Percentiles rank a stretch among this genome's conserved stretches.
phyloP scores from a whole-genome alignment of 2,797 vertebrate genomes.

The Serranus cabrilla region DNA sequence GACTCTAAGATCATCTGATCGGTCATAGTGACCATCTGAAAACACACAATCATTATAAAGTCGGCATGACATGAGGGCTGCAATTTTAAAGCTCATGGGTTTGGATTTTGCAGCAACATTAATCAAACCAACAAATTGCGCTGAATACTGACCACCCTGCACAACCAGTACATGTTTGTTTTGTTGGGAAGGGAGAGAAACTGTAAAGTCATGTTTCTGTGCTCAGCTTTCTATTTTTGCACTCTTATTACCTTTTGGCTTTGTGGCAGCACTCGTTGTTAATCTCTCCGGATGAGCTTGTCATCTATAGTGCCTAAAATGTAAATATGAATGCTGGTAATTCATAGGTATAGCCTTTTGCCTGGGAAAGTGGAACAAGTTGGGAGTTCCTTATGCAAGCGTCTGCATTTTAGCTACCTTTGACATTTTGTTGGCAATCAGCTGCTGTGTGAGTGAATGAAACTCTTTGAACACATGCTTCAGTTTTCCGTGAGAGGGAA shows the following conservation, averaged over 20 bases:
- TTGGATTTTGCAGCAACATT: slow-evolving; percentile 14
- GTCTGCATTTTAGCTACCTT: slow-evolving; percentile 40
- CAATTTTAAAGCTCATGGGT: slow-evolving; percentile 6
- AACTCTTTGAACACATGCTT: slow-evolving; percentile 52
- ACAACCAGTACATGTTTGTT: not conserved
- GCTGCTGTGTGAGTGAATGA: slow-evolving; percentile 43
- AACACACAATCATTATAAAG: no score
- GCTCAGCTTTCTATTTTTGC: slow-evolving; percentile 31
- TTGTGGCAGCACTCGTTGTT: slow-evolving; percentile 25
- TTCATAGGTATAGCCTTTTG: slow-evolving; percentile 28
- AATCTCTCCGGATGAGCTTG: slow-evolving; percentile 48
- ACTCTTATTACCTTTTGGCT: slow-evolving; percentile 1
- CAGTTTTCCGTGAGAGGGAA: slow-evolving; percentile 68
- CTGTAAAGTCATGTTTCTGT: slow-evolving; percentile 13
- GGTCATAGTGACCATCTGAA: not conserved
- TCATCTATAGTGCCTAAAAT: slow-evolving; percentile 34
- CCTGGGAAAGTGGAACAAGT: slow-evolving; percentile 35
- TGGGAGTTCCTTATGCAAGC: slow-evolving; percentile 25
- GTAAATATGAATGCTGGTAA: slow-evolving; percentile 46
- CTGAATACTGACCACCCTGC: not conserved
- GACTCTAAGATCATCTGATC: not conserved
- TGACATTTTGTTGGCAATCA: slow-evolving; percentile 69
- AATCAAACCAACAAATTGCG: slow-evolving; percentile 10
- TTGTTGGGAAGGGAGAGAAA: not conserved
- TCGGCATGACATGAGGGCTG: no score